phyloP scores from a whole-genome alignment of 1,140 invertebrate genomes.

The Lucilia sericata region DNA sequence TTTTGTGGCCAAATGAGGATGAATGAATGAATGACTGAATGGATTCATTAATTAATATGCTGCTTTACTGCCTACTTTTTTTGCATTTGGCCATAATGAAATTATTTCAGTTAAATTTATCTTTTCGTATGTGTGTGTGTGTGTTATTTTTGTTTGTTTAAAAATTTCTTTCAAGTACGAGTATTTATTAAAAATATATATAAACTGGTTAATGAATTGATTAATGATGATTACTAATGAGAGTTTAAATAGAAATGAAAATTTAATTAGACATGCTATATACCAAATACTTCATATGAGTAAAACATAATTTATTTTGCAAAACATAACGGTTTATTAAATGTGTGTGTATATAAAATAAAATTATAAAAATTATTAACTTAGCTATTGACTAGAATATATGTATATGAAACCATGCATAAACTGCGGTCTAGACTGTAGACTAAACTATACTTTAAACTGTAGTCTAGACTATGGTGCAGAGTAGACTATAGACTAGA shows the following conservation, averaged over 20 bases:
- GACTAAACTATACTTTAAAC: too few species aligned
- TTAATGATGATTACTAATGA: neutral
- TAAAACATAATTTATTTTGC: too few species aligned
- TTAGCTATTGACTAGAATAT: too few species aligned
- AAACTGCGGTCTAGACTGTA: too few species aligned
- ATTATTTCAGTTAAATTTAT: neutral
- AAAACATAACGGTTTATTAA: too few species aligned
- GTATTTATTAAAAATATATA: neutral
- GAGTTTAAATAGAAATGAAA: neutral
- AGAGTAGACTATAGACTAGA: too few species aligned
- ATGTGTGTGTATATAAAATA: too few species aligned
- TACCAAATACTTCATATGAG: neutral
- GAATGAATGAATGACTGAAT: neutral
- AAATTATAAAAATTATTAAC: too few species aligned
- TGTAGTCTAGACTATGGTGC: too few species aligned
- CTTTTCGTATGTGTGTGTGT: neutral
- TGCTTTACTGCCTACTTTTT: neutral
- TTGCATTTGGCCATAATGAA: neutral
- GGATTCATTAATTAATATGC: neutral
- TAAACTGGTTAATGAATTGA: slow-evolving; percentile 6
- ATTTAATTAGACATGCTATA: neutral
- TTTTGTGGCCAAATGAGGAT: slow-evolving; percentile 7
- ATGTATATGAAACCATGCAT: too few species aligned
- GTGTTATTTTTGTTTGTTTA: neutral
- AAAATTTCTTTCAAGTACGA: neutral